Evolutionary conservation across 2,113 vertebrate species (phyloP), one percentile per base, ranked within the genome.

Genomic region (Elgaria multicarinata): DNA sequence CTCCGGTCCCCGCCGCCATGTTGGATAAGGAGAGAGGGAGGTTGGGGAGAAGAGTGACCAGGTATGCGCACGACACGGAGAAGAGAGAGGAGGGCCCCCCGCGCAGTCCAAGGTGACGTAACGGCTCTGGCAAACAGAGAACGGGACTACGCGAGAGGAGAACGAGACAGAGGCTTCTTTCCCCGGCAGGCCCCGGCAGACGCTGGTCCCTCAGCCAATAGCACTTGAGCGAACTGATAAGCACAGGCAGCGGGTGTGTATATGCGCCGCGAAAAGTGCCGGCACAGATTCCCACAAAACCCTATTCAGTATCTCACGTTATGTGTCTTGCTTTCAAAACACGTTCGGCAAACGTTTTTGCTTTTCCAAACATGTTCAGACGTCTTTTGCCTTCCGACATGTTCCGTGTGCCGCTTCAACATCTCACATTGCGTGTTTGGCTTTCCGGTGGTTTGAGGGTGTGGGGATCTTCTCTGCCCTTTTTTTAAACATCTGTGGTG

Each of bases 1-100:
- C 99, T 1, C 93, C 96, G 46, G 97, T 97, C 96, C 98, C 98
- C 98, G 98, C 98, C 99, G 99, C 99, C 95, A 97, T 77, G 85
- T 69, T 39, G 55, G 24, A 33, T 6, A 12, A 28, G 7, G 33
- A 14, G 20, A 36, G 79, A 14, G 89, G 50, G 53, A 20, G 31
- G 92, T 46, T 88, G n/a, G 86, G 84, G 90, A 85, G 55, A 92
- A 36, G 88, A 82, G 76, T 62, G 20, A 31, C 58, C 87, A 72
- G 28, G 12, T 79, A 64, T 72, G n/a, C 58, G 39, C 42, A 42
- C 80, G 88, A 83, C 88, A 39, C 42, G 16, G 18, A 12, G 22
- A 28, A 39, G 12, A 46, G 46, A 20, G 26, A 44, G 31, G 31
- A 1, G 26, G 6, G 20, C 1, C 4, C 4, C 3, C 44, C n/a